These are phyloP conservation scores for Eclectus roratus DNA, from an alignment of 2,113 vertebrate genomes.

Conservation along the genomic window DNA sequence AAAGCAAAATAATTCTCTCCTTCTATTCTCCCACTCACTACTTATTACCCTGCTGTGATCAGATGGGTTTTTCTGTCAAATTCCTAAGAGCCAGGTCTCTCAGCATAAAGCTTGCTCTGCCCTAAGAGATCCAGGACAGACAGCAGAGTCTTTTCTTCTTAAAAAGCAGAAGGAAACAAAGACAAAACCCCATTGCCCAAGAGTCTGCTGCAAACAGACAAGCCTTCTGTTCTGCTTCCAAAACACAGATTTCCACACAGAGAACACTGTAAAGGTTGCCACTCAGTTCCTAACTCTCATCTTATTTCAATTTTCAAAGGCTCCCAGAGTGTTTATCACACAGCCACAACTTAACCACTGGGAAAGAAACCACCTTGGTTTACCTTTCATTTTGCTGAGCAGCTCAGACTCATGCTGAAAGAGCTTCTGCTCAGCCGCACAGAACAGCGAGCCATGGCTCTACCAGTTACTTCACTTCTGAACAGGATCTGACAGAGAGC, in stretches of 20 bases:
- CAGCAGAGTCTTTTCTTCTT: not conserved
- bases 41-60: not conserved
- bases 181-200: not conserved
- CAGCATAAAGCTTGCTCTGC: not conserved
- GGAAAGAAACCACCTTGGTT: not conserved
- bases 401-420: not conserved
- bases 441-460: not conserved
- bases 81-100: not conserved
- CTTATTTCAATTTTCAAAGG: not conserved
- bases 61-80: not conserved
- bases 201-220: not conserved
- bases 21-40: not conserved
- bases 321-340: not conserved
- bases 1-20: not conserved
- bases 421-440: not conserved
- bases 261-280: not conserved
- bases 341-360: not conserved
- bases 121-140: not conserved
- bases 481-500: not conserved
- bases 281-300: not conserved
- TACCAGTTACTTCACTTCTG: not conserved
- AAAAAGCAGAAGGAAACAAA: not conserved
- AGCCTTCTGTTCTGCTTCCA: not conserved
- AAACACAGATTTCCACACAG: not conserved
- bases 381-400: not conserved